phyloP scores from a whole-genome alignment of 2,113 vertebrate genomes.

The Periophthalmus modestus region DNA sequence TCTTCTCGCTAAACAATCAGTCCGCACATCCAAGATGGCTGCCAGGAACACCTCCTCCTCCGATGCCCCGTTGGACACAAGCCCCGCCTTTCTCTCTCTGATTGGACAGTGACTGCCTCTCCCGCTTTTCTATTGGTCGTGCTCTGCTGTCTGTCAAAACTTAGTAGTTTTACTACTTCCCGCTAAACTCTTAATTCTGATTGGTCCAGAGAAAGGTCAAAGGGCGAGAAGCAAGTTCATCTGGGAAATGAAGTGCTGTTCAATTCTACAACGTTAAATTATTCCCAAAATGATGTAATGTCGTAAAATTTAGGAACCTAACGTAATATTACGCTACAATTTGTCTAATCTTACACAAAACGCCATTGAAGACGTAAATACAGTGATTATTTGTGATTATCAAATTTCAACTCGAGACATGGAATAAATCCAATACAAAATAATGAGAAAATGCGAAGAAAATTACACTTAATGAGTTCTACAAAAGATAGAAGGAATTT shows the following conservation, averaged over 20 bases:
- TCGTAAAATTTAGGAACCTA: neutral
- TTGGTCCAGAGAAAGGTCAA: constrained; percentile 67
- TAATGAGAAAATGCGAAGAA: neutral
- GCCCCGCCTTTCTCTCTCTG: constrained; percentile 43
- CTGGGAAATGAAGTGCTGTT: constrained; percentile 44
- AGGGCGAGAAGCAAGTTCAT: constrained; percentile 52
- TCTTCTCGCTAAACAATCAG: constrained; percentile 81
- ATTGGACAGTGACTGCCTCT: constrained; percentile 33
- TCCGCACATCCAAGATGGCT: constrained; percentile 82
- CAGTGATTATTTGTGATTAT: neutral
- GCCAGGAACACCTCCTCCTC: constrained; percentile 81
- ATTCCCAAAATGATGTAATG: neutral
- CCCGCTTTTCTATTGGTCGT: constrained; percentile 34
- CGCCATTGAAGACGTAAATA: neutral
- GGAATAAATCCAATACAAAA: too few species aligned
- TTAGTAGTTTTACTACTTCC: constrained; percentile 64
- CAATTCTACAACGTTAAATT: neutral
- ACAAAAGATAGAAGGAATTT: neutral
- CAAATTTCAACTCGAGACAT: too few species aligned
- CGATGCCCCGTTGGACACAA: constrained; percentile 54
- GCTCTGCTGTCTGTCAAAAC: neutral
- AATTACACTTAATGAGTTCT: too few species aligned
- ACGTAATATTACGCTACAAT: neutral
- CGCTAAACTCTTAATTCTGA: constrained; percentile 37
- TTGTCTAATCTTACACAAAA: neutral